phyloP scores from a whole-genome alignment of 2,888 invertebrate genomes.

The Blomia tropicalis region DNA sequence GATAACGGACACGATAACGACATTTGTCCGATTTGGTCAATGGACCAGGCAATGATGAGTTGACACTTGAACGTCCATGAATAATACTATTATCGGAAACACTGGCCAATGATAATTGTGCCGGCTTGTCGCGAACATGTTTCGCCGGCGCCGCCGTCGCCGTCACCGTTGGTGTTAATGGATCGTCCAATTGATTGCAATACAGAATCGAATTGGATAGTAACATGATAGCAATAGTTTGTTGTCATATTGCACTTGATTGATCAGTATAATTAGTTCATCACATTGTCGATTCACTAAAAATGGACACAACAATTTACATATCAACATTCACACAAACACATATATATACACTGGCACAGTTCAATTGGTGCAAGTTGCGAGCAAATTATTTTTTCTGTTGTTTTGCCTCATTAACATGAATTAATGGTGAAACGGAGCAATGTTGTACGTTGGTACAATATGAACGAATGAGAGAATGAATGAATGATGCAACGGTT shows the following conservation, averaged over 20 bases:
- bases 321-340: background rate
- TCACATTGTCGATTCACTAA: background rate
- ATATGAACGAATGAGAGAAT: no score
- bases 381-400: no score
- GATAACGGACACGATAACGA: constrained; percentile 27
- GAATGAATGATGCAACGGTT: no score
- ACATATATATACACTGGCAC: background rate
- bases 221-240: background rate
- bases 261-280: no score
- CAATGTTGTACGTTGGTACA: no score
- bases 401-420: no score
- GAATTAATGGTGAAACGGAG: no score
- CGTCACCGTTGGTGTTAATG: background rate
- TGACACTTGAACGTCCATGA: background rate
- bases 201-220: constrained; percentile 16
- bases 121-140: background rate
- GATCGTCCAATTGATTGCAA: constrained; percentile 10
- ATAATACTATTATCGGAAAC: background rate
- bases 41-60: background rate
- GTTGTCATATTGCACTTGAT: no score
- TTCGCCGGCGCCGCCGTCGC: background rate
- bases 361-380: no score
- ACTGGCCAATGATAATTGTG: no score
- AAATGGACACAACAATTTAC: background rate
- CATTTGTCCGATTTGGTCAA: no score